Percentiles rank a stretch among this genome's conserved stretches.
Conservation (phyloP, 2,113 vertebrate genomes). For the Bufo gargarizans region DNA sequence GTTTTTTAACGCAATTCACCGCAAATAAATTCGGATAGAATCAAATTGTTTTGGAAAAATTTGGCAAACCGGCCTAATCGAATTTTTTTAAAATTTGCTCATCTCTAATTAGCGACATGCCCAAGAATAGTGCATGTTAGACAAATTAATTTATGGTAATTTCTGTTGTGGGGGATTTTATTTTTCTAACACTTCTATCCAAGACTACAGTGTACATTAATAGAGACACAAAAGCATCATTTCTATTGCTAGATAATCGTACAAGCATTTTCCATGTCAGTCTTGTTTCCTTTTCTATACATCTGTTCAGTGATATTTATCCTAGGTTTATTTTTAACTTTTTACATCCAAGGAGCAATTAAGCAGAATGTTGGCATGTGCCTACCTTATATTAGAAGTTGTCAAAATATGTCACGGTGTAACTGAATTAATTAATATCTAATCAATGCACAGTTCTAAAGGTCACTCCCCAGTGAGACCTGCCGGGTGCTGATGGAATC, state of each 20-base stretch:
- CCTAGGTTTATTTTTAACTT: conserved; percentile 22
- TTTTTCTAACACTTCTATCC: background rate
- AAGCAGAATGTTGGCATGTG: conserved; percentile 2
- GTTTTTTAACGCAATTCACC: too few species aligned
- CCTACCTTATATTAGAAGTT: conserved; percentile 47
- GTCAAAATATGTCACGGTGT: conserved; percentile 44
- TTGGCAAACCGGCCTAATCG: too few species aligned
- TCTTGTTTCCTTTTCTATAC: conserved; percentile 7
- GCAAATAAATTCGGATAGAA: too few species aligned
- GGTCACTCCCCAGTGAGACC: conserved; percentile 45
- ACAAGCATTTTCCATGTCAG: background rate
- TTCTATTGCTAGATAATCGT: background rate
- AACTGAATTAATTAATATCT: conserved; percentile 54
- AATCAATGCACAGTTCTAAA: conserved; percentile 43
- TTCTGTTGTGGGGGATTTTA: background rate
- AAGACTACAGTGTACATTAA: background rate
- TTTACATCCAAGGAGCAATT: conserved; percentile 30
- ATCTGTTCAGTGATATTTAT: conserved; percentile 36
- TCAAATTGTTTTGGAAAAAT: too few species aligned
- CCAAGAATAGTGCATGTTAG: background rate
- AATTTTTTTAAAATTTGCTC: too few species aligned
- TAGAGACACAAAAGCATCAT: background rate
- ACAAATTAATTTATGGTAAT: background rate
- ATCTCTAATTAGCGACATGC: background rate
- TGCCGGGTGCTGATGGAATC: conserved; percentile 46